Evolutionary conservation across 1,140 invertebrate species (phyloP).

Genomic region (Portunus trituberculatus): DNA sequence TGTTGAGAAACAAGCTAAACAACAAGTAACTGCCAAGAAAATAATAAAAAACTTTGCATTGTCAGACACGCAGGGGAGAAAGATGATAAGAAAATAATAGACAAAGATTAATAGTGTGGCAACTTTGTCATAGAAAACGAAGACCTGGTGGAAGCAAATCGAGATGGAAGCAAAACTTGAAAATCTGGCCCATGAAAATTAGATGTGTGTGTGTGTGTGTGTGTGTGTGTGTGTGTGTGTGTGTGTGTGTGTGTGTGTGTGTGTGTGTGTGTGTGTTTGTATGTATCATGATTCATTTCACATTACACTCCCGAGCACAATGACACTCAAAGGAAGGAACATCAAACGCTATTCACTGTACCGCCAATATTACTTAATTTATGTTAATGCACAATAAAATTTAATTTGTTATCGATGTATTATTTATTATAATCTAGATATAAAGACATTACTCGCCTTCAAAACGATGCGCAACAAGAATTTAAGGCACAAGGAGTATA

Average conservation of each 20-base stretch:
- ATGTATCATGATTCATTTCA: not conserved
- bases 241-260: conserved; percentile 52
- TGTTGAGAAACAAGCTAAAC: too few relatives aligned
- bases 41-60: too few relatives aligned
- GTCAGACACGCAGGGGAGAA: too few relatives aligned
- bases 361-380: conserved; percentile 13
- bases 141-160: too few relatives aligned
- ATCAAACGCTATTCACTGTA: not conserved
- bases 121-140: too few relatives aligned
- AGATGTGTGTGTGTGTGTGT: conserved; percentile 9
- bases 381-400: conserved; percentile 13
- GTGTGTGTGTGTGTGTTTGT: not conserved
- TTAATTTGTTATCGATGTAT: not conserved
- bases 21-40: too few relatives aligned
- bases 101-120: too few relatives aligned
- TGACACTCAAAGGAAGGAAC: not conserved
- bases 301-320: not conserved
- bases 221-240: conserved; percentile 52
- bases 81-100: too few relatives aligned
- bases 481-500: not conserved
- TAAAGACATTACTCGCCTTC: not conserved
- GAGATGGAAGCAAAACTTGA: too few relatives aligned
- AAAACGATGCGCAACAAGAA: not conserved
- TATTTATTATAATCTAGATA: not conserved
- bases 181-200: too few relatives aligned